These are phyloP conservation scores for Aphidius ervi DNA, from an alignment of 1,140 invertebrate genomes.

Conservation along the genomic window DNA sequence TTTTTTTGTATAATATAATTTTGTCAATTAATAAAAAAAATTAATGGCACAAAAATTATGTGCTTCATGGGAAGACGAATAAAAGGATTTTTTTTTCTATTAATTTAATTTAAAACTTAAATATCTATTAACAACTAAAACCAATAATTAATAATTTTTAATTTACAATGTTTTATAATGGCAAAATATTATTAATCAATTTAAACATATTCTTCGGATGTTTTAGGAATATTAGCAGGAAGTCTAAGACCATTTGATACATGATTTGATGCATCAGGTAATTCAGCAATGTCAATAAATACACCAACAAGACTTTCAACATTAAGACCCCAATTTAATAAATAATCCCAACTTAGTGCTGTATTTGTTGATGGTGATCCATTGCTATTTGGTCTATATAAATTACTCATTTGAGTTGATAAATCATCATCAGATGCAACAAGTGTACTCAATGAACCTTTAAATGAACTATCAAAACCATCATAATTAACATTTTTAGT, in stretches of 20 bases:
- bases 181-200: no score
- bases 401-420: conserved; percentile 65
- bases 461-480: conserved; percentile 88
- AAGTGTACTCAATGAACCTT: conserved; percentile 86
- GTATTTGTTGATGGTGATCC: conserved; percentile 69
- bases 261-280: conserved; percentile 75
- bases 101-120: no score
- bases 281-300: conserved; percentile 92
- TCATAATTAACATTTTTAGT: conserved; percentile 68
- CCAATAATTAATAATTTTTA: no score
- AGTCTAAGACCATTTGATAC: conserved; percentile 62
- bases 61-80: conserved; percentile 7
- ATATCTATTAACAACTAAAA: no score
- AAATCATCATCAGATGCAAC: conserved; percentile 90
- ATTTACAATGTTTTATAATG: no score
- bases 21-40: neutral
- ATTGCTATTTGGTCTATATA: conserved; percentile 69
- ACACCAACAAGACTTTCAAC: conserved; percentile 92
- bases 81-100: no score
- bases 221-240: conserved; percentile 66
- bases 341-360: conserved; percentile 85
- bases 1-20: neutral
- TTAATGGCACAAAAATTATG: conserved; percentile 1
- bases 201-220: conserved; percentile 76
- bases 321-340: conserved; percentile 93